These are phyloP conservation scores for Gavia stellata DNA, from an alignment of 2,113 vertebrate genomes.

Conservation along the genomic window DNA sequence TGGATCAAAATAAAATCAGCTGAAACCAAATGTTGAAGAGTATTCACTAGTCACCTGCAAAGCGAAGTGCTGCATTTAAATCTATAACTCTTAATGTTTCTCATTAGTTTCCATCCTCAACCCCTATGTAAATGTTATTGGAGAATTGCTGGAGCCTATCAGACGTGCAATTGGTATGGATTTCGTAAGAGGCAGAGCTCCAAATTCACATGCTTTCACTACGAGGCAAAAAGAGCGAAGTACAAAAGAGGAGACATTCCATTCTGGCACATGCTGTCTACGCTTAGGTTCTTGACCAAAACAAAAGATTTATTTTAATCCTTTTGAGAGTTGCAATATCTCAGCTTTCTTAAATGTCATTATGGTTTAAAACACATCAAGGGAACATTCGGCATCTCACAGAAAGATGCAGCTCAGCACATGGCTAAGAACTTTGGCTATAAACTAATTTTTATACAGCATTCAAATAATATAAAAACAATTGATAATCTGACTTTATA, in stretches of 20 bases:
- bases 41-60: neutral
- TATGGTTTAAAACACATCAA: neutral
- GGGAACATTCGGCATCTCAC: neutral
- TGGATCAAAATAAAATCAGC: neutral
- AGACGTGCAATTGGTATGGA: neutral
- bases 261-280: neutral
- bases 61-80: neutral
- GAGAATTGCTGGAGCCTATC: neutral
- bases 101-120: neutral
- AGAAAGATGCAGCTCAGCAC: neutral
- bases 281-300: neutral
- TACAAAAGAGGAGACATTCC: neutral
- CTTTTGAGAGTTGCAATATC: neutral
- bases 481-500: neutral
- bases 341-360: neutral
- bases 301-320: slow-evolving; percentile 1
- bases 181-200: neutral
- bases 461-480: neutral
- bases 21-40: neutral
- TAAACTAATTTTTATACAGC: neutral
- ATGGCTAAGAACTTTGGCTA: neutral
- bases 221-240: neutral
- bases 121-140: fast-evolving
- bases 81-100: neutral
- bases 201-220: neutral